Base-by-base conservation (phyloP, 1,140 invertebrate genomes). In the Scylla paramamosain region DNA sequence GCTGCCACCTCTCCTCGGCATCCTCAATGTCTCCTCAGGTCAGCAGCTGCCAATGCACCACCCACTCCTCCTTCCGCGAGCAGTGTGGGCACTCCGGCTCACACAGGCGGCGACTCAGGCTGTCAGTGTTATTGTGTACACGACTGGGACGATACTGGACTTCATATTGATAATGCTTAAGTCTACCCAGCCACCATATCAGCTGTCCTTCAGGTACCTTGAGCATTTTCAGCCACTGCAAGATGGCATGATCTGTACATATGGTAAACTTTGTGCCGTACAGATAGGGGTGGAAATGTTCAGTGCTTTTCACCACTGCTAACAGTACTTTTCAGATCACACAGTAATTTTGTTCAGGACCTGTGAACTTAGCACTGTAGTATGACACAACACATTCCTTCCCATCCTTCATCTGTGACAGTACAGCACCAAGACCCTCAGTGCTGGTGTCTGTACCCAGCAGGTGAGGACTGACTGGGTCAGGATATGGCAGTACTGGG, bases 271-370 rank as follows among this genome's bases (percentile, higher is more conserved):
- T 31, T 0, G 87, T 6, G 4, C 45, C 87, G 39, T 89, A 89
- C 32, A 89, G 20, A 29, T 89, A 89, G 31, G 87, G 87, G 32
- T 46, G 87, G 87, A 89, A 52, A 46, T 32, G 25, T 7, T 89
- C 45, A 6, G 31, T 10, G 32, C 87, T 89, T 16, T 16, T 32
- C 16, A 31, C 87, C 20, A 89, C 45, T 8, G 32, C 87, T 16
- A 89, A 0, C 12, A 89, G 1, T 45, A 10, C 87, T 25, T 89
- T 89, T 4, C 83, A 16, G 12, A 16, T 86, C 28, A 86, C 83
- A 28, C 83, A 86, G 4, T 86, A 86, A 16, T 86, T 86, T 16
- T 25, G 28, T 39, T 86, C 83, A 16, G 83, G 28, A 10, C 28
- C 83, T 0, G 28, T 25, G n/a, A 86, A 39, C 4, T n/a, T 86